phyloP scores from a whole-genome alignment of 2,888 invertebrate genomes.

The Conomelus anceps region DNA sequence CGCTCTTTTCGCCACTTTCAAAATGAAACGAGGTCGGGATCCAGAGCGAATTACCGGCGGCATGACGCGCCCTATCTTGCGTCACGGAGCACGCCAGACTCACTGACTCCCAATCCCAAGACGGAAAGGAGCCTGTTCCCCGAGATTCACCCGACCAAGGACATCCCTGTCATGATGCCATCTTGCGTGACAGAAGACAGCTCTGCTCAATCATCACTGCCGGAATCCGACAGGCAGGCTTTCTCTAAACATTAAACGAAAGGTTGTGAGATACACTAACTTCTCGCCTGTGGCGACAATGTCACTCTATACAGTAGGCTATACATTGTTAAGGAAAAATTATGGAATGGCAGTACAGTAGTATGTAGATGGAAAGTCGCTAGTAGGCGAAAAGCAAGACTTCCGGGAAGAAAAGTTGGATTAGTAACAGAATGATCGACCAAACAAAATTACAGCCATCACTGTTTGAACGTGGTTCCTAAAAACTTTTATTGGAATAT shows the following conservation, averaged over 20 bases:
- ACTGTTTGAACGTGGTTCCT: too few species aligned
- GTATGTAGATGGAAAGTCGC: background rate
- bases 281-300: background rate
- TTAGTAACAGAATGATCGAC: background rate
- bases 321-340: background rate
- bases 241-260: background rate
- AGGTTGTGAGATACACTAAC: background rate
- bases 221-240: background rate
- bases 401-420: background rate
- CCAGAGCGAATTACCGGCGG: background rate
- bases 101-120: background rate
- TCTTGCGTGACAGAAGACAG: background rate
- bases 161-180: background rate
- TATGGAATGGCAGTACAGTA: background rate
- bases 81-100: background rate
- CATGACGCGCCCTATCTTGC: background rate
- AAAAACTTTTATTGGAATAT: too few species aligned
- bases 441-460: background rate
- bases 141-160: too few species aligned
- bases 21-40: background rate
- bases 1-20: background rate
- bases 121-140: too few species aligned
- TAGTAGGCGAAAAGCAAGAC: background rate
- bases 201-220: background rate
- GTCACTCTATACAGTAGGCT: background rate